Conservation (phyloP, 2,888 invertebrate species). For the Alentia gelatinosa region DNA sequence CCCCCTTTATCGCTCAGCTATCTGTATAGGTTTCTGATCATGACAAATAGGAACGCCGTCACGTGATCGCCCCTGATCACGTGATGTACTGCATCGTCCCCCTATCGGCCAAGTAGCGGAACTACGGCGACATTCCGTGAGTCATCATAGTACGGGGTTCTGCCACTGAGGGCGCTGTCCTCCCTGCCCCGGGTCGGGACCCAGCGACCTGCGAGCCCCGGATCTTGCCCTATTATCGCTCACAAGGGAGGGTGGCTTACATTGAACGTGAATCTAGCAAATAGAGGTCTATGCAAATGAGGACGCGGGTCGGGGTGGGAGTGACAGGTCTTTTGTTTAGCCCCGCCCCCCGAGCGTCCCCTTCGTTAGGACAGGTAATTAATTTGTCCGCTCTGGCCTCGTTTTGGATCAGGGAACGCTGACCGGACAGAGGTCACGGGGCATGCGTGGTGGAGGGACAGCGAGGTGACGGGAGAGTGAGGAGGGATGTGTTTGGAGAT, state of each 20-base stretch:
- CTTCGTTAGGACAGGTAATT: slow-evolving; percentile 22
- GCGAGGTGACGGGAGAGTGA: background rate
- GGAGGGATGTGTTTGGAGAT: background rate
- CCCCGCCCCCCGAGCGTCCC: background rate
- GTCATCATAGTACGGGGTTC: background rate
- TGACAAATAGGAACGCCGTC: slow-evolving; percentile 4
- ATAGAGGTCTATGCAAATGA: slow-evolving; percentile 47
- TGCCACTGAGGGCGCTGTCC: background rate
- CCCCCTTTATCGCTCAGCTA: background rate
- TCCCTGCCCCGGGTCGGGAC: background rate
- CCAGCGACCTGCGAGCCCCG: background rate
- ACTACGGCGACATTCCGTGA: background rate
- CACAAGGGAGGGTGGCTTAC: background rate
- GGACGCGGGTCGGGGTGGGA: background rate
- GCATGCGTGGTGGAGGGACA: background rate
- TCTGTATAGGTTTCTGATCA: slow-evolving; percentile 33
- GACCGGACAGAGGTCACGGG: background rate
- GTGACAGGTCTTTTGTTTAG: slow-evolving; percentile 18
- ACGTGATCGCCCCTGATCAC: background rate
- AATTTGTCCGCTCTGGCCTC: background rate
- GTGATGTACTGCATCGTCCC: background rate
- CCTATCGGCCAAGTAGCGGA: background rate
- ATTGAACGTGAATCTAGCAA: slow-evolving; percentile 39
- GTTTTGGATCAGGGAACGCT: background rate
- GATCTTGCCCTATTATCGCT: background rate